Base-by-base conservation (phyloP, 1,140 invertebrate genomes). In the Pseudomyrmex gracilis region DNA sequence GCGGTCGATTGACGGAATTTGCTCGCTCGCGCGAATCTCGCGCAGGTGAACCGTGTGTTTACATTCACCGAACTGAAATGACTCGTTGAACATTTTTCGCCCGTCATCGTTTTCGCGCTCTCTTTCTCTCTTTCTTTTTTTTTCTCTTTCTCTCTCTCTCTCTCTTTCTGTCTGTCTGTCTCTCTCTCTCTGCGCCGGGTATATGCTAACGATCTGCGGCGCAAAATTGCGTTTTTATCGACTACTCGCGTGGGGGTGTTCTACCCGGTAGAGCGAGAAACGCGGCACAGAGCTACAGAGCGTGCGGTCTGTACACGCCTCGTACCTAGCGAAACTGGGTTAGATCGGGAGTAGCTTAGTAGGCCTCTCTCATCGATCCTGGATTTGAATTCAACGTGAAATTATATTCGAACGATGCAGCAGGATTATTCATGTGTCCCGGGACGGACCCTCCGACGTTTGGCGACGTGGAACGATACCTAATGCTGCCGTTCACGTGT, bases 361-460 rank as follows among this genome's bases (percentile, higher is more conserved):
- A 87, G 76, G 60, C 83, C 83, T 34, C 34, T 34, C 34, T 88
- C 66, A 88, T 88, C 87, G 87, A 88, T 88, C 86, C 87, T 45
- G 73, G 77, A 88, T 88, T 88, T 84, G 76, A 85, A 88, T 88
- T 88, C 86, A 85, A 83, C 73, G 83, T 66, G 58, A 88, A 88
- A 88, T 88, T 88, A 87, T 88, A 85, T 83, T 80, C 51, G 3
- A 15, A 13, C 67, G 80, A 64, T 73, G 70, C 78, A 34, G 78
- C 84, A n/a, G 82, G 83, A 88, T 88, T 88, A 88, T 88, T 88
- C 86, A 88, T 87, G 34, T 34, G 82, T 53, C 55, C 47, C 20
- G 60, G 43, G 55, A 74, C 22, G 43, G 55, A 74, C 22, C 24
- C 20, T 43, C 15, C 10, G 12, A 17, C 17, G 10, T n/a, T 47